Evolutionary conservation across 2,113 vertebrate genomes (phyloP).

Genomic region (Petrocephalus zakoni): DNA sequence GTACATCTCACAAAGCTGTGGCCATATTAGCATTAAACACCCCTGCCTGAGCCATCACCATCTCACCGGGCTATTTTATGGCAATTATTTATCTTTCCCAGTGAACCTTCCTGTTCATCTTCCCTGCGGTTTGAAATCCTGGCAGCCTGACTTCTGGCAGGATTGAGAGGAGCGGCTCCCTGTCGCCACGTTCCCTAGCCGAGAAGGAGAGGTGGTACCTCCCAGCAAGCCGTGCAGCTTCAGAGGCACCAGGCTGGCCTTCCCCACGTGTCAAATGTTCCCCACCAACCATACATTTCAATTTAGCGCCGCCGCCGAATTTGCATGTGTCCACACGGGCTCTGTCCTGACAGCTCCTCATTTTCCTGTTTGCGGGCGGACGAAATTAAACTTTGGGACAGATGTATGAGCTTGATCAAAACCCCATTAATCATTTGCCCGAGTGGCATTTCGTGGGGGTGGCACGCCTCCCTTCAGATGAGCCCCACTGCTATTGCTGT

Average conservation of each 20-base stretch:
- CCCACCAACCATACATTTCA: constrained; percentile 1
- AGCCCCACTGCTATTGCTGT: not conserved
- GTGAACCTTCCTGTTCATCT: not conserved
- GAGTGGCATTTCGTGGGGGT: not conserved
- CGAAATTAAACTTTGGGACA: not conserved
- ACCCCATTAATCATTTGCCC: not conserved
- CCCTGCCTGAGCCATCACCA: not conserved
- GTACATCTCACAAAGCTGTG: not conserved
- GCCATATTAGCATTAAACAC: not conserved
- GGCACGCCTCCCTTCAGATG: not conserved
- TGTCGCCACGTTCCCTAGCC: constrained; percentile 27
- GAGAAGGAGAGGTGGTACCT: constrained; percentile 29
- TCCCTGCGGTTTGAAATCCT: not conserved
- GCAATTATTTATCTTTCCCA: not conserved
- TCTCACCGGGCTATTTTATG: not conserved
- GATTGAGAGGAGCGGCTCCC: constrained; percentile 30
- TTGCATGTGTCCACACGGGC: not conserved
- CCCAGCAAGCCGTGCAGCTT: constrained; percentile 21
- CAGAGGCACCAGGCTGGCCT: constrained; percentile 15
- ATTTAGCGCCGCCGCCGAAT: not conserved
- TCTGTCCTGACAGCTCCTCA: not conserved
- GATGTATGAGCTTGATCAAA: not conserved
- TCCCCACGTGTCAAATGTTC: constrained; percentile 28
- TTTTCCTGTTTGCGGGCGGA: not conserved
- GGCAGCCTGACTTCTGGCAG: constrained; percentile 25